Evolutionary conservation across 2,888 invertebrate species (phyloP), one percentile per base, ranked within the genome.

Genomic region (Eurytoma adleriae): DNA sequence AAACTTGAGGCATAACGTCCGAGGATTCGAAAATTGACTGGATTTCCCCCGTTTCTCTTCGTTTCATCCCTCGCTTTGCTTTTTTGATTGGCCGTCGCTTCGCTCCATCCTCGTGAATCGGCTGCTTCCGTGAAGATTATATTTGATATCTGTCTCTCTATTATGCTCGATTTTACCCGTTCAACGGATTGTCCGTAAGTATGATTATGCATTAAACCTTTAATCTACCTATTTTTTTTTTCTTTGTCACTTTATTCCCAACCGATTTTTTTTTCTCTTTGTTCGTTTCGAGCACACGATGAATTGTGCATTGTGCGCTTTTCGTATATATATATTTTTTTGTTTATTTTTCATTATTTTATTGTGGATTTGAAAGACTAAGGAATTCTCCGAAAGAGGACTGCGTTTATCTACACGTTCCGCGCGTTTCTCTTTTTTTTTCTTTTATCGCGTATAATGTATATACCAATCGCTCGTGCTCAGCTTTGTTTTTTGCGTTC

Each of bases 121-220:
- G 40, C 54, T 57, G 14, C 24, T 13, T 48, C n/a, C 4, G 40
- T 7, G 18, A 56, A 71, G 57, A 56, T 75, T 67, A 12, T 75
- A 12, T 75, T 62, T 56, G 40, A 40, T 40, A 40, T 61, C 7
- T 40, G 3, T 68, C 13, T 30, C 18, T n/a, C 59, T 61, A 20
- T 50, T 54, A 56, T 12, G 2, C 52, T 68, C 18, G 30, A 12
- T 24, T 57, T 13, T 61, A 80, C 62, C 67, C 76, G 75, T 79
- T 70, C 54, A 70, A 79, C 70, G 79, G 79, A 75, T 79, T 71
- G 70, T 75, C 75, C 75, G 48, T 72, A 40, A 30, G 70, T 48
- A 20, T 48, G 59, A 72, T 24, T 50, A 24, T 66, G 61, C 48
- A 30, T 69, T 56, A 40, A 40, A 40, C 40, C 7, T 18, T 52